Evolutionary conservation across 2,888 invertebrate genomes (phyloP).

Genomic region (Polyommatus iphigenia): DNA sequence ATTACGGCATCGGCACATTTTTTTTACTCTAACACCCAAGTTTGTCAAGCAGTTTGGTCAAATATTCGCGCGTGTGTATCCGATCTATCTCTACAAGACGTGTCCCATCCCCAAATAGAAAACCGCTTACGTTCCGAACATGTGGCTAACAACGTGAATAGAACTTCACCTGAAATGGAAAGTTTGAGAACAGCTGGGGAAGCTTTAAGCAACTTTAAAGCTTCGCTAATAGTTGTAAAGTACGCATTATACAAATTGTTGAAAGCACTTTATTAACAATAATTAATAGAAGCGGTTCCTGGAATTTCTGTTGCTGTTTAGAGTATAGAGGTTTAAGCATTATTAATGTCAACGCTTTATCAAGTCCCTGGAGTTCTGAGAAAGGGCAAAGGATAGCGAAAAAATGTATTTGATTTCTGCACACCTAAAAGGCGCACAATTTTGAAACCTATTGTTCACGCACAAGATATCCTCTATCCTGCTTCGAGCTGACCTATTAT

Average conservation of each 20-base stretch:
- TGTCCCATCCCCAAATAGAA: neutral
- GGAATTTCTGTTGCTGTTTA: neutral
- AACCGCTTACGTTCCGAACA: neutral
- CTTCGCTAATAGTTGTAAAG: neutral
- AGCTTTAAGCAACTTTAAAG: constrained; percentile 2
- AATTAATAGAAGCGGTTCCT: neutral
- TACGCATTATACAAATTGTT: neutral
- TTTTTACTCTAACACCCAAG: too few relatives aligned
- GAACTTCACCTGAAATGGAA: constrained; percentile 2
- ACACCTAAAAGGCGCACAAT: too few relatives aligned
- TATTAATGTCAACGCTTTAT: neutral
- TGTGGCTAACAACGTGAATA: neutral
- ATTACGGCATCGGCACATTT: too few relatives aligned
- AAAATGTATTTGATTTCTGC: too few relatives aligned
- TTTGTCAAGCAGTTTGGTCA: too few relatives aligned
- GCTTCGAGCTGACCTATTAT: too few relatives aligned
- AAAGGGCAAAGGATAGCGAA: too few relatives aligned
- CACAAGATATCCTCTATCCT: too few relatives aligned
- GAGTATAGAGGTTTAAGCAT: too few relatives aligned
- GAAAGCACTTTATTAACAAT: neutral
- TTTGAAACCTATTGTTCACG: too few relatives aligned
- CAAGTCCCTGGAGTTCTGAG: too few relatives aligned
- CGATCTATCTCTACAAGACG: neutral
- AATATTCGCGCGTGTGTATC: too few relatives aligned
- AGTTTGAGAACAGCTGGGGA: constrained; percentile 3